Evolutionary conservation across 35 echinoderm and acorn worm species (phyloP), one percentile per base, ranked within the genome.

Genomic region (Lytechinus pictus): DNA sequence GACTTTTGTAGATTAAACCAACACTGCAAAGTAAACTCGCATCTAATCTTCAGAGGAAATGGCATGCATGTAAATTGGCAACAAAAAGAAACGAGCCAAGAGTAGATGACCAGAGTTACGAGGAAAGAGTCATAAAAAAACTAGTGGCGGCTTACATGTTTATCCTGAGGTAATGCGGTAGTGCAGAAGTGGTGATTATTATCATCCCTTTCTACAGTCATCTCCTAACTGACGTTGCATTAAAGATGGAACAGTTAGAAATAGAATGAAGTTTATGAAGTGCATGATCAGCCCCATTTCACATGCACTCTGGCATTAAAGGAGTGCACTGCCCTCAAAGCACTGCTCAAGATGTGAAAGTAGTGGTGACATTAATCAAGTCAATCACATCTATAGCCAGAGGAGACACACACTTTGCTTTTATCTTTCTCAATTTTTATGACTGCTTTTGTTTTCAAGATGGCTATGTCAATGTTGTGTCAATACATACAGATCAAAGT

Each of bases 261-360:
- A 79, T 79, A 58, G 33, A 44, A 44, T 57, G 6, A n/a, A 79
- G n/a, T 7, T 79, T 79, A 79, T 24, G 66, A 79, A 24, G 66
- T 79, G 66, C 14, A 79, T n/a, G 66, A 24, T 79, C n/a, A 79
- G 19, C 66, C 66, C n/a, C 66, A 79, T 79, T 79, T 79, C 66
- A 79, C 1, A 79, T 79, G 66, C 66, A 79, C 66, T 24, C 19
- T 79, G 66, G 14, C 66, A 79, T 79, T 79, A 79, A 79, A 79
- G 66, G 66, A 79, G 66, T 79, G n/a, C 66, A 79, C 66, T 79
- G 66, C 66, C 66, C 66, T 79, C 66, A 79, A 79, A 79, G 66
- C 16, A 24, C 66, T 79, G 66, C 16, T 79, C 8, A 79, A 79
- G 66, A 79, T 79, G 66, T 79, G 66, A 79, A 79, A 16, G 19